phyloP scores from a whole-genome alignment of 2,888 invertebrate species.

The Cosmopolites sordidus region DNA sequence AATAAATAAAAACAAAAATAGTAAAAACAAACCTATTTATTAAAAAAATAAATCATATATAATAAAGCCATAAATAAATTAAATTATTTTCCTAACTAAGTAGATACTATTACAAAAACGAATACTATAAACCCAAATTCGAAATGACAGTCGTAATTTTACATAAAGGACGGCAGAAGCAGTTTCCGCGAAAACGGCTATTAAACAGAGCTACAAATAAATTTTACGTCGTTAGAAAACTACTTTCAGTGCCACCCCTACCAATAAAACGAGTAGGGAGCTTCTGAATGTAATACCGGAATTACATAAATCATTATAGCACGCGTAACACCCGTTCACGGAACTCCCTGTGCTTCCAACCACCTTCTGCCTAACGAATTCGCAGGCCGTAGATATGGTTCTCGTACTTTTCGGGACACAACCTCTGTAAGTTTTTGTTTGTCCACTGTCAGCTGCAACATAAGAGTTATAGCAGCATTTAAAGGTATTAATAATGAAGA shows the following conservation, averaged over 20 bases:
- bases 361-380: constrained; percentile 20
- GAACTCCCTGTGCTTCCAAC: constrained; percentile 6
- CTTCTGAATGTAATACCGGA: constrained; percentile 7
- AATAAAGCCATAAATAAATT: too few relatives aligned
- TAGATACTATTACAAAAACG: too few relatives aligned
- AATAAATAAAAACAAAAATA: too few relatives aligned
- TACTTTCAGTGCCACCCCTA: constrained; percentile 7
- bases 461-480: too few relatives aligned
- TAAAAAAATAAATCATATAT: too few relatives aligned
- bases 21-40: too few relatives aligned
- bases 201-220: neutral
- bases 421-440: constrained; percentile 18
- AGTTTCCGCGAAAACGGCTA: neutral
- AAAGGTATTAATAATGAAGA: too few relatives aligned
- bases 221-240: constrained; percentile 3
- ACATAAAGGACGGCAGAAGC: neutral
- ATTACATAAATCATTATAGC: constrained; percentile 21
- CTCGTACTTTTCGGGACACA: constrained; percentile 23
- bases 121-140: neutral
- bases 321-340: constrained; percentile 18
- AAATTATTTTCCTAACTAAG: too few relatives aligned
- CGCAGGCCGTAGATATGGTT: constrained; percentile 19
- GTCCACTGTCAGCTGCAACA: constrained; percentile 17
- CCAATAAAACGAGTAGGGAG: constrained; percentile 8
- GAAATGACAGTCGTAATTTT: constrained; percentile 1